Conservation (phyloP, 2,888 invertebrate species). For the Petrolisthes cinctipes region DNA sequence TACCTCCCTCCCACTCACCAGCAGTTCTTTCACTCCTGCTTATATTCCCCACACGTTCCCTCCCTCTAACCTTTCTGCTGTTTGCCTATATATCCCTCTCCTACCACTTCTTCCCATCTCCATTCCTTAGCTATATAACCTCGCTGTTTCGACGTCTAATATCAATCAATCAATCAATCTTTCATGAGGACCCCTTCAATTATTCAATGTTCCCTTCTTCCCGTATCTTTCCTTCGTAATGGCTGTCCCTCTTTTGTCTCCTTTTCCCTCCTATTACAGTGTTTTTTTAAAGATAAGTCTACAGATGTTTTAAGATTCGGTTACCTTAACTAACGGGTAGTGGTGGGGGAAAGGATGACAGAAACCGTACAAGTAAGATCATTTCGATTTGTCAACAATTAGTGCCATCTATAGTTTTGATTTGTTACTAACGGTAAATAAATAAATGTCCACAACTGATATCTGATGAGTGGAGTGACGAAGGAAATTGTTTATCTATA, state of each 20-base stretch:
- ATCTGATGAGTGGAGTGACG: no score
- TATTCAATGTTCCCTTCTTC: background rate
- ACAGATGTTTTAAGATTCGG: no score
- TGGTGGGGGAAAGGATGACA: no score
- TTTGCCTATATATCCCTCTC: background rate
- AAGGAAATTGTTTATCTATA: no score
- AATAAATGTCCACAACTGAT: no score
- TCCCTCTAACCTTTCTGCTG: background rate
- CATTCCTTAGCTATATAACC: background rate
- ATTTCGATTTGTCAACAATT: no score
- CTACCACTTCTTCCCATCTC: background rate
- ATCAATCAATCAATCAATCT: background rate
- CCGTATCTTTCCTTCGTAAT: background rate
- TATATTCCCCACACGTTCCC: background rate
- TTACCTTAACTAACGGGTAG: no score
- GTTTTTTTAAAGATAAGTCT: background rate
- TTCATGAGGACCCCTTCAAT: background rate
- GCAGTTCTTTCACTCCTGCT: no score
- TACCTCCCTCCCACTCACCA: conserved; percentile 5
- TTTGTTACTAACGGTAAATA: no score
- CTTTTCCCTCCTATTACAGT: background rate
- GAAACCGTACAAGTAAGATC: no score
- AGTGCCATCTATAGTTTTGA: no score
- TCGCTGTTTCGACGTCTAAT: no score
- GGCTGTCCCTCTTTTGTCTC: background rate